These are phyloP conservation scores for Drosophila subquinaria DNA, from an alignment of 2,888 invertebrate genomes.

Conservation along the genomic window DNA sequence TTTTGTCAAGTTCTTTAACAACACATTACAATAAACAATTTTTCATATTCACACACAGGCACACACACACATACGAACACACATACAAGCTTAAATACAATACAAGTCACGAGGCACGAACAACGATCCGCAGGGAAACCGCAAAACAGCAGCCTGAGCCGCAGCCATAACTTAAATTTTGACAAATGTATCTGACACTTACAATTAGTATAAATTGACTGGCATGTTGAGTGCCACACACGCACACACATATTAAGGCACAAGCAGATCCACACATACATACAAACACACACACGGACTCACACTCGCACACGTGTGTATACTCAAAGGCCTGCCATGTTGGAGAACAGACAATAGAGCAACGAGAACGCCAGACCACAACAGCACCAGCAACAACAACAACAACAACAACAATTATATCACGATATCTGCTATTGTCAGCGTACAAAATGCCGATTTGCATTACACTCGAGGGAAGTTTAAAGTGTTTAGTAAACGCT, in stretches of 20 bases:
- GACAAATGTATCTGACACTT: slow-evolving; percentile 81
- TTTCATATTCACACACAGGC: slow-evolving; percentile 57
- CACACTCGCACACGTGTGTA: slow-evolving; percentile 13
- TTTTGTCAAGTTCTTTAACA: slow-evolving; percentile 65
- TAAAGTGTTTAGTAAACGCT: slow-evolving; percentile 35
- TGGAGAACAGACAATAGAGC: slow-evolving; percentile 69
- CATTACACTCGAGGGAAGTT: slow-evolving; percentile 68
- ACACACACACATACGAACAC: slow-evolving; percentile 22
- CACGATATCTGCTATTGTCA: slow-evolving; percentile 80
- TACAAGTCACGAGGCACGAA: slow-evolving; percentile 35
- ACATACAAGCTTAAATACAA: slow-evolving; percentile 18
- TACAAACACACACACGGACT: slow-evolving; percentile 4
- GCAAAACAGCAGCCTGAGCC: slow-evolving; percentile 64
- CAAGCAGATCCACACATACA: slow-evolving; percentile 31
- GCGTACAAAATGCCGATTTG: slow-evolving; percentile 81
- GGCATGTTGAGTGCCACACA: slow-evolving; percentile 81
- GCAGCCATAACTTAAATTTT: slow-evolving; percentile 80
- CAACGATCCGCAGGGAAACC: slow-evolving; percentile 57
- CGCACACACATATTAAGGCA: slow-evolving; percentile 46
- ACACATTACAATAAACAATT: slow-evolving; percentile 77
- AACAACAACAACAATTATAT: slow-evolving; percentile 71
- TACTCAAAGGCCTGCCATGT: slow-evolving; percentile 42
- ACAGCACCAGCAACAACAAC: slow-evolving; percentile 31
- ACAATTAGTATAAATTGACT: slow-evolving; percentile 82
- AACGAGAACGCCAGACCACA: slow-evolving; percentile 67